Evolutionary conservation across 1,140 invertebrate species (phyloP).

Genomic region (Papilio helenus): DNA sequence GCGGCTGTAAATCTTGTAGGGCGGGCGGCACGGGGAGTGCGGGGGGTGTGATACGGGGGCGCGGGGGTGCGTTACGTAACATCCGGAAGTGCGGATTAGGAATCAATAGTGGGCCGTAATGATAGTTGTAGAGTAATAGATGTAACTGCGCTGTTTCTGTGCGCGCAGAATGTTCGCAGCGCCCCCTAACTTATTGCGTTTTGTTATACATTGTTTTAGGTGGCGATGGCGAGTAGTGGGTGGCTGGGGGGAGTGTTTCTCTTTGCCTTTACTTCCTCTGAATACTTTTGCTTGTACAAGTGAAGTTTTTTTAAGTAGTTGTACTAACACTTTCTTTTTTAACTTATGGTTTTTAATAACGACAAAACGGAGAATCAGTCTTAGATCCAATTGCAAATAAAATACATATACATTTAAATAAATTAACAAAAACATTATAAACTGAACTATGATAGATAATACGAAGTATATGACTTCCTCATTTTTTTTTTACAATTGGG

Average conservation of each 20-base stretch:
- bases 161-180: conserved; percentile 46
- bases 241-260: neutral
- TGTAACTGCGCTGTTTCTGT: conserved; percentile 70
- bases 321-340: too few species aligned
- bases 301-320: too few species aligned
- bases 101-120: conserved; percentile 82
- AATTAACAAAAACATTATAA: neutral
- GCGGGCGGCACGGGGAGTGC: conserved; percentile 42
- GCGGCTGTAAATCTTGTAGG: conserved; percentile 66
- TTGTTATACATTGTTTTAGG: neutral
- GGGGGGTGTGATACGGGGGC: conserved; percentile 35
- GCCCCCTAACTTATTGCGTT: conserved; percentile 20
- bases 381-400: too few species aligned
- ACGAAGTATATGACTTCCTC: neutral
- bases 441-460: neutral
- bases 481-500: neutral
- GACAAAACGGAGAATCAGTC: too few species aligned
- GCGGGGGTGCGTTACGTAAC: conserved; percentile 69
- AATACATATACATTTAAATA: too few species aligned
- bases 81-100: conserved; percentile 82
- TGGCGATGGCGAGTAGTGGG: neutral
- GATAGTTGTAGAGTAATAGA: conserved; percentile 79
- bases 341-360: neutral
- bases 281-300: neutral
- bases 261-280: neutral